Conservation (phyloP, 2,797 vertebrate species). For the Alca torda region DNA sequence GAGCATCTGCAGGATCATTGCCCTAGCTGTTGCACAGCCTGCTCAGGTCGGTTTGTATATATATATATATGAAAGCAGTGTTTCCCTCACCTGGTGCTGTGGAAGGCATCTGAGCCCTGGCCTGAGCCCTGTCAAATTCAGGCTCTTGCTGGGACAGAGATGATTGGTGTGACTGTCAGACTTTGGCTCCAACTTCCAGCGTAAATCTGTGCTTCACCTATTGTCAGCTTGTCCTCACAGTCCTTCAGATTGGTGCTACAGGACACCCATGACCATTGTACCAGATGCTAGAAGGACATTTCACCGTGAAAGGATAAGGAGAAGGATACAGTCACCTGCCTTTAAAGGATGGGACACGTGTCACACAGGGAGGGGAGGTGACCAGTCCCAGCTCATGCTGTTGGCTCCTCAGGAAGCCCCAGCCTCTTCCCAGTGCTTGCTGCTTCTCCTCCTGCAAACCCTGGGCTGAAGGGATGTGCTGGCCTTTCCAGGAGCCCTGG, state of each 20-base stretch:
- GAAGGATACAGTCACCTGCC: neutral
- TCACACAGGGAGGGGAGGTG: fast-evolving
- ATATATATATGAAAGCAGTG: neutral
- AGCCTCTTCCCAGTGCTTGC: neutral
- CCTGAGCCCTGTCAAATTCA: neutral
- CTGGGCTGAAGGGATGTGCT: neutral
- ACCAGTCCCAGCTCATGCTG: neutral
- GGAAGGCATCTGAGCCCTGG: neutral
- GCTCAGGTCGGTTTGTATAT: neutral
- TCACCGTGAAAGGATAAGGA: neutral
- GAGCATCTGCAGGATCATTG: neutral
- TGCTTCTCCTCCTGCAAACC: neutral
- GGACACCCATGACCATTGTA: fast-evolving
- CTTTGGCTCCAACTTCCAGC: neutral
- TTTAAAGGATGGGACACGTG: neutral
- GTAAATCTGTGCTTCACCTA: neutral
- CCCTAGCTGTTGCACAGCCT: neutral
- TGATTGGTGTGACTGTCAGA: neutral
- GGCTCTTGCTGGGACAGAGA: neutral
- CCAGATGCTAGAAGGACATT: neutral
- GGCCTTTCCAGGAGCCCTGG: neutral
- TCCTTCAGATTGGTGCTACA: neutral
- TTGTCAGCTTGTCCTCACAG: neutral
- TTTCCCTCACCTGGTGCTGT: neutral
- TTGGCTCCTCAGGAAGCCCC: neutral